These are phyloP conservation scores for Antedon mediterranea DNA, from an alignment of 53 echinoderm and acorn worm genomes.

Conservation along the genomic window DNA sequence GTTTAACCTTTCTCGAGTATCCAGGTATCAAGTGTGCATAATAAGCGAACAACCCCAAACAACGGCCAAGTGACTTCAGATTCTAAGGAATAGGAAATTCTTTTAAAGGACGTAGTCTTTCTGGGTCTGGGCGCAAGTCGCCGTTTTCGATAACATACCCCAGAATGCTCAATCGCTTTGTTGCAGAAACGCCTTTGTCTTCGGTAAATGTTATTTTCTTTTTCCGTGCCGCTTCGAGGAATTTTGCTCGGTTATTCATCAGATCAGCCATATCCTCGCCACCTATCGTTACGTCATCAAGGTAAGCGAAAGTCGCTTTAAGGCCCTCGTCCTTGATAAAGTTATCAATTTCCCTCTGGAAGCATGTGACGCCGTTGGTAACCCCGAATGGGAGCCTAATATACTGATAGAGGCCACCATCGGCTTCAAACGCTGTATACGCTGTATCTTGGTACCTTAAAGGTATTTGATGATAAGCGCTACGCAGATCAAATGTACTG, in stretches of 20 bases:
- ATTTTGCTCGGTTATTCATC: constrained; percentile 4
- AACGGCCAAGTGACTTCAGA: constrained; percentile 4
- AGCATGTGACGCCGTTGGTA: constrained; percentile 20
- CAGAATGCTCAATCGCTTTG: constrained; percentile 8
- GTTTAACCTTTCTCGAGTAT: constrained; percentile 18
- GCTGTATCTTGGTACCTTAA: constrained; percentile 6
- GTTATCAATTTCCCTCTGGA: constrained; percentile 13
- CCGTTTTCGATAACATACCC: constrained; percentile 15
- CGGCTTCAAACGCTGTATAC: constrained; percentile 11
- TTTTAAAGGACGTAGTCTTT: constrained; percentile 15
- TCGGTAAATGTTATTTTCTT: constrained; percentile 21
- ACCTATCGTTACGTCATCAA: constrained; percentile 17
- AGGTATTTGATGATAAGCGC: constrained; percentile 11
- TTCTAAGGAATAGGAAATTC: constrained; percentile 11
- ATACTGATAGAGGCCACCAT: constrained; percentile 15
- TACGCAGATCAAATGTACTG: constrained; percentile 12
- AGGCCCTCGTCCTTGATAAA: constrained; percentile 17
- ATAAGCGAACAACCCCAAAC: constrained; percentile 7
- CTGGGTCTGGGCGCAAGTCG: constrained; percentile 7
- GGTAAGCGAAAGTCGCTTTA: constrained; percentile 11
- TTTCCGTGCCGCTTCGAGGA: constrained; percentile 12
- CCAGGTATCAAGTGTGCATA: constrained; percentile 12
- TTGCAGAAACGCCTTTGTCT: constrained; percentile 12
- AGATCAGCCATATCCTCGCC: constrained; percentile 1
- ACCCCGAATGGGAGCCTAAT: constrained; percentile 15